A percentile compares a stretch with the other conserved stretches of the same genome.
These are phyloP conservation scores for Macroramphosus scolopax DNA, from an alignment of 2,797 vertebrate species.

Conservation along the genomic window DNA sequence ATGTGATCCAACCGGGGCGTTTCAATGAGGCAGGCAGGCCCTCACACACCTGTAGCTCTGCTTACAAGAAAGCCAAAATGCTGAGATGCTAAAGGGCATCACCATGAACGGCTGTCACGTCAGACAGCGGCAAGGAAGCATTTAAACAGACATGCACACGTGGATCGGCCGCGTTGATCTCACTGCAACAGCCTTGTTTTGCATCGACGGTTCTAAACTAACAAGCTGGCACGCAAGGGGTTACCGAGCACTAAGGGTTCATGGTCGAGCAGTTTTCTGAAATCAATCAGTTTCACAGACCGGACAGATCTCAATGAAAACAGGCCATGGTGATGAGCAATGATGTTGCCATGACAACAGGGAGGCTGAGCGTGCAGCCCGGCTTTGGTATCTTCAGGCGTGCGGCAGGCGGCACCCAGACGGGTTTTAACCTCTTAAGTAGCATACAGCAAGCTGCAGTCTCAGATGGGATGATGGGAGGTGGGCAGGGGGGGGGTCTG, in stretches of 20 bases:
- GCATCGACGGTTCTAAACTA: constrained; percentile 34
- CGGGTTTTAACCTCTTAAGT: constrained; percentile 77
- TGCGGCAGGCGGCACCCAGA: constrained; percentile 70
- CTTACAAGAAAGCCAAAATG: constrained; percentile 2
- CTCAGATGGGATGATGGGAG: constrained; percentile 57
- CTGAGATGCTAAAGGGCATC: constrained; percentile 10
- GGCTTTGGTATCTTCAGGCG: constrained; percentile 72
- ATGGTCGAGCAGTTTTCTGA: constrained; percentile 82
- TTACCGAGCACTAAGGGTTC: constrained; percentile 60
- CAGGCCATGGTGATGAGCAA: constrained; percentile 82
- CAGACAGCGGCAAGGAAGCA: constrained; percentile 18
- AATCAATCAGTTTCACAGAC: constrained; percentile 83
- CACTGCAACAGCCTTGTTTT: constrained; percentile 5
- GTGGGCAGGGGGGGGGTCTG: constrained; percentile 7
- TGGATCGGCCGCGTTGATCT: constrained; percentile 14
- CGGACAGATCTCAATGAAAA: constrained; percentile 88
- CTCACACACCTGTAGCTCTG: constrained; percentile 33
- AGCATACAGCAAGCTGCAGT: constrained; percentile 68
- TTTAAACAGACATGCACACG: constrained; percentile 45
- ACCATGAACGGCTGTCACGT: constrained; percentile 15
- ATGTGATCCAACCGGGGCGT: constrained; percentile 1
- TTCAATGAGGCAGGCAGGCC: background rate
- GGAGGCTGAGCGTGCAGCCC: constrained; percentile 81
- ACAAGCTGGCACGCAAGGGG: constrained; percentile 44
- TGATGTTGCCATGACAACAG: constrained; percentile 94